Evolutionary conservation across 2,113 vertebrate genomes (phyloP).

Genomic region (Indicator indicator): DNA sequence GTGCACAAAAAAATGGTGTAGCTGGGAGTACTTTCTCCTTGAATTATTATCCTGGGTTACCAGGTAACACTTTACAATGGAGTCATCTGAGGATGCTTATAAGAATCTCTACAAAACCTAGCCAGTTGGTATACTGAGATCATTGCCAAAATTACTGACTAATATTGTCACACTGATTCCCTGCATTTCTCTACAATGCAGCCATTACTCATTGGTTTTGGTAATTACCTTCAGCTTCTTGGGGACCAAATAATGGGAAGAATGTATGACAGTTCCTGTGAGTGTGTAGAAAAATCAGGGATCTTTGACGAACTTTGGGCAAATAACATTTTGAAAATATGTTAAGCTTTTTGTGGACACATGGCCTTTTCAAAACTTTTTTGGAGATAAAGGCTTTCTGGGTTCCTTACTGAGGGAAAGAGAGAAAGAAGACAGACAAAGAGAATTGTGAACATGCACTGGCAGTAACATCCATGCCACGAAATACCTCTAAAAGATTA

Average conservation of each 20-base stretch:
- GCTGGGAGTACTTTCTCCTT: not conserved
- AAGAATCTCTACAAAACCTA: not conserved
- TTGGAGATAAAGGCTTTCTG: not conserved
- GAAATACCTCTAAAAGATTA: not conserved
- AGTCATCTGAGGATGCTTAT: not conserved
- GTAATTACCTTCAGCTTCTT: not conserved
- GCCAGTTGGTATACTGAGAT: not conserved
- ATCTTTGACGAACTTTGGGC: not conserved
- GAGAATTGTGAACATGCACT: not conserved
- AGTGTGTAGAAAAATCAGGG: not conserved
- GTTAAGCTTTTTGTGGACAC: not conserved
- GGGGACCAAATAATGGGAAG: not conserved
- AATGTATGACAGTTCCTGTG: not conserved
- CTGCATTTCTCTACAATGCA: not conserved
- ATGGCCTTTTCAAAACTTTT: not conserved
- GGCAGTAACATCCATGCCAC: not conserved
- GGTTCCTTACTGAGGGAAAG: not conserved
- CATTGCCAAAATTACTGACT: not conserved
- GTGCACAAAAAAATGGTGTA: not conserved
- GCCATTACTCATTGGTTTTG: not conserved
- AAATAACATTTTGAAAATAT: not conserved
- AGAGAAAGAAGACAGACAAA: not conserved
- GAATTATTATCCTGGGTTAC: not conserved
- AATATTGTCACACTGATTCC: not conserved
- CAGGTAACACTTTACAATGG: not conserved